Conservation (phyloP, 2,797 vertebrate species). For the Erpetoichthys calabaricus region DNA sequence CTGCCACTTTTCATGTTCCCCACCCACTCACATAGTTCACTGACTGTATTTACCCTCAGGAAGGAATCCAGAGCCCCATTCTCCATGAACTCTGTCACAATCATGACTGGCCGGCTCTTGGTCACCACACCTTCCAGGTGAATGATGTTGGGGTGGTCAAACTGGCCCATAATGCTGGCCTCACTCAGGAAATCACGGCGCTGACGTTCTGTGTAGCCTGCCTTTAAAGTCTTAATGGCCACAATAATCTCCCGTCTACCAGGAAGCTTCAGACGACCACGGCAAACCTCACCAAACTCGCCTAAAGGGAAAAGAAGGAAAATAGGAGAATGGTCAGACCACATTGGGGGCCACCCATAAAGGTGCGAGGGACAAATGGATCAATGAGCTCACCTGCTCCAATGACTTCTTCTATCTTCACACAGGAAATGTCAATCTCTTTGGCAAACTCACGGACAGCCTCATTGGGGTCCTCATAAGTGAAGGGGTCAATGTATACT, state of each 20-base stretch:
- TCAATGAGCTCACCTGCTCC: slow-evolving; percentile 68
- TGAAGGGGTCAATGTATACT: slow-evolving; percentile 96
- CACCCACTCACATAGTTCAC: too few species aligned
- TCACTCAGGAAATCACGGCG: slow-evolving; percentile 90
- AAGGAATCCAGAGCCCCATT: slow-evolving; percentile 93
- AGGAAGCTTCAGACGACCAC: slow-evolving; percentile 85
- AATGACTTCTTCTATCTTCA: slow-evolving; percentile 98
- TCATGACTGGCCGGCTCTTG: slow-evolving; percentile 95
- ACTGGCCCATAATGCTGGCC: slow-evolving; percentile 97
- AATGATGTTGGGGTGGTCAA: slow-evolving; percentile 95
- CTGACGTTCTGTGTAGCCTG: slow-evolving; percentile 90
- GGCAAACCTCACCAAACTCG: slow-evolving; percentile 94
- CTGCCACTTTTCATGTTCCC: too few species aligned
- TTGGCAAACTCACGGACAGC: slow-evolving; percentile 94
- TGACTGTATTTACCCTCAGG: slow-evolving; percentile 62
- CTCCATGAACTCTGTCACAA: slow-evolving; percentile 97
- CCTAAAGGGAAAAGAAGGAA: slow-evolving; percentile 45
- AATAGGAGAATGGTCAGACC: slow-evolving; percentile 18
- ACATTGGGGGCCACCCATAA: slow-evolving; percentile 22
- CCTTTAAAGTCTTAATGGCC: slow-evolving; percentile 95
- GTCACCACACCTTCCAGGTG: slow-evolving; percentile 93
- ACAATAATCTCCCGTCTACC: slow-evolving; percentile 92
- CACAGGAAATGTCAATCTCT: slow-evolving; percentile 95
- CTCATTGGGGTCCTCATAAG: slow-evolving; percentile 94
- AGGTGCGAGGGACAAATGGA: slow-evolving; percentile 21